Conservation (phyloP, 1,140 invertebrate species). For the Drosophila ambigua region DNA sequence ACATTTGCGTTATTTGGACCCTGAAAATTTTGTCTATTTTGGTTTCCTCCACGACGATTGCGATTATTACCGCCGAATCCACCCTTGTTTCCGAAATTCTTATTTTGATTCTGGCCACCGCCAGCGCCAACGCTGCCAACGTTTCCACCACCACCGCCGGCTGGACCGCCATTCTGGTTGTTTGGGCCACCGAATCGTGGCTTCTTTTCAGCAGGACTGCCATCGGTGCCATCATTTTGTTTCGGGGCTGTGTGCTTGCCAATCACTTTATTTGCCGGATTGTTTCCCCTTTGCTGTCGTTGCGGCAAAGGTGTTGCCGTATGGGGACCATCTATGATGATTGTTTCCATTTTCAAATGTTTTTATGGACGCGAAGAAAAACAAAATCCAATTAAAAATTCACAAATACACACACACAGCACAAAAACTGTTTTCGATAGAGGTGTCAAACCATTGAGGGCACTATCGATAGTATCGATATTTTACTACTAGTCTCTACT, state of each 20-base stretch:
- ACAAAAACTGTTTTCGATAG: no score
- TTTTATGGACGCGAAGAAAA: background rate
- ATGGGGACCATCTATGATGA: conserved; percentile 43
- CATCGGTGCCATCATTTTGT: conserved; percentile 47
- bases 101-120: conserved; percentile 56
- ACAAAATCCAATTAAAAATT: no score
- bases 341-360: conserved; percentile 46
- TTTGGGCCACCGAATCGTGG: conserved; percentile 52
- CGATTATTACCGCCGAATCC: conserved; percentile 63
- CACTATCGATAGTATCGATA: no score
- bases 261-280: conserved; percentile 54
- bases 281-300: conserved; percentile 42
- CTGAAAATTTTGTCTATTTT: conserved; percentile 64
- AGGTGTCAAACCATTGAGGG: no score
- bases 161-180: conserved; percentile 54
- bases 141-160: conserved; percentile 15
- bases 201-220: conserved; percentile 65
- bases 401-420: no score
- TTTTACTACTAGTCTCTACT: no score
- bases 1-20: conserved; percentile 62
- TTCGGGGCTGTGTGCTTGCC: conserved; percentile 57
- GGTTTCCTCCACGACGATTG: conserved; percentile 66
- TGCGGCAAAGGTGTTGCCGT: conserved; percentile 55
- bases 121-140: conserved; percentile 19
- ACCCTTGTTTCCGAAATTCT: conserved; percentile 66